phyloP scores from a whole-genome alignment of 2,888 invertebrate genomes.

The Phrixothrix hirtus region DNA sequence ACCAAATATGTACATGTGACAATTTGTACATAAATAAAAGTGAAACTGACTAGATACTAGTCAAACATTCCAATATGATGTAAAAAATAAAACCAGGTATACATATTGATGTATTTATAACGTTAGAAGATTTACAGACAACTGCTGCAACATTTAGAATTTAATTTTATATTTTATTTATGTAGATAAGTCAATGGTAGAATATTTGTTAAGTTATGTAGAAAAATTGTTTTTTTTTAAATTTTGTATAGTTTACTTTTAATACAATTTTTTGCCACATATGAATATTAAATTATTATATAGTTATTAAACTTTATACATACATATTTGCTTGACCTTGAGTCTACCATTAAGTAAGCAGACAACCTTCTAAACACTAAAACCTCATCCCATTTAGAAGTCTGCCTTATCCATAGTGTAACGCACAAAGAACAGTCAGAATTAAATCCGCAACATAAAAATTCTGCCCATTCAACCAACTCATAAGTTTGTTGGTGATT shows the following conservation, averaged over 20 bases:
- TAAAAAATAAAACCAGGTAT: constrained; percentile 45
- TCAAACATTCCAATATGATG: constrained; percentile 50
- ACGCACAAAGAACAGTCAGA: no score
- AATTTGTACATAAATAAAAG: constrained; percentile 50
- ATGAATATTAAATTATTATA: constrained; percentile 17
- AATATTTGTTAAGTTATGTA: constrained; percentile 51
- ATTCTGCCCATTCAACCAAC: no score
- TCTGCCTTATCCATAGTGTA: no score
- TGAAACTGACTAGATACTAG: constrained; percentile 55
- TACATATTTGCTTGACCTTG: no score
- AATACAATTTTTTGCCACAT: constrained; percentile 53
- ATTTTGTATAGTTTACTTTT: constrained; percentile 55
- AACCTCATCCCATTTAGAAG: no score
- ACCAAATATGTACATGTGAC: constrained; percentile 57
- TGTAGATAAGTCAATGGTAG: constrained; percentile 46
- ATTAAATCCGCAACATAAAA: no score
- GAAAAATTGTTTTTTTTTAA: constrained; percentile 49
- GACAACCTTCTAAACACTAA: no score
- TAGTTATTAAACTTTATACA: background rate
- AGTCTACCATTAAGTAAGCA: no score
- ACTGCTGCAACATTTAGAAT: constrained; percentile 46
- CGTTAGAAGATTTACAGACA: constrained; percentile 40
- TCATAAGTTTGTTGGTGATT: no score
- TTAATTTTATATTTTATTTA: constrained; percentile 47
- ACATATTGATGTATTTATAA: constrained; percentile 50